Evolutionary conservation across 1,140 invertebrate species (phyloP).

Genomic region (Ectropis grisescens): DNA sequence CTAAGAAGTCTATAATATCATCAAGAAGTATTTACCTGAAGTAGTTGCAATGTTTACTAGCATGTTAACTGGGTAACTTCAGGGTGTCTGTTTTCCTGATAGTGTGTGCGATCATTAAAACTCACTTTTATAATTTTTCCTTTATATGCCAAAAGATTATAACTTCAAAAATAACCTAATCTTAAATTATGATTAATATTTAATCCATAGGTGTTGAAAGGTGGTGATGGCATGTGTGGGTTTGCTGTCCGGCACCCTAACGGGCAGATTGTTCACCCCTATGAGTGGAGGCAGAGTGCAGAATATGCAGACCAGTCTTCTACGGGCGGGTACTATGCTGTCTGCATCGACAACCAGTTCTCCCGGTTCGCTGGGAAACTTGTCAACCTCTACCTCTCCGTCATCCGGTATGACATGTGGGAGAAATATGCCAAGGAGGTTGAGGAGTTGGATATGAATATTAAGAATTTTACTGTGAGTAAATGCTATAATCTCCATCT

Average conservation of each 20-base stretch:
- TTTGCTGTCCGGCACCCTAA: slow-evolving; percentile 90
- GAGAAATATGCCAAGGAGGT: slow-evolving; percentile 92
- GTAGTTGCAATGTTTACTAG: too few relatives aligned
- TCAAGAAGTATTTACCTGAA: too few relatives aligned
- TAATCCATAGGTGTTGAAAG: slow-evolving; percentile 89
- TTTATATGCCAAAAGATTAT: too few relatives aligned
- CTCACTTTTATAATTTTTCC: too few relatives aligned
- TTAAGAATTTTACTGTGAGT: slow-evolving; percentile 91
- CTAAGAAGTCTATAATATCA: too few relatives aligned
- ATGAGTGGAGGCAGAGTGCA: slow-evolving; percentile 88
- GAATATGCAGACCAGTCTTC: slow-evolving; percentile 89
- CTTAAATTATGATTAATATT: too few relatives aligned
- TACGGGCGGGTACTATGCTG: slow-evolving; percentile 89
- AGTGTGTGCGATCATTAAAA: too few relatives aligned
- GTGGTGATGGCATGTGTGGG: slow-evolving; percentile 93
- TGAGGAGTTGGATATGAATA: slow-evolving; percentile 87
- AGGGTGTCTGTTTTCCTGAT: too few relatives aligned
- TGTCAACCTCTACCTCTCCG: slow-evolving; percentile 93
- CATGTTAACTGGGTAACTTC: too few relatives aligned
- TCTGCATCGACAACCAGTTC: slow-evolving; percentile 96
- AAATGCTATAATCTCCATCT: too few relatives aligned
- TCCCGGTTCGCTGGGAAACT: slow-evolving; percentile 92
- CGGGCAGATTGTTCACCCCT: slow-evolving; percentile 87
- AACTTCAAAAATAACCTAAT: too few relatives aligned
- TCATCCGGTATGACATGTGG: slow-evolving; percentile 95